Evolutionary conservation across 2,888 invertebrate species (phyloP), one percentile per base, ranked within the genome.

Genomic region (Frankliniella fusca): DNA sequence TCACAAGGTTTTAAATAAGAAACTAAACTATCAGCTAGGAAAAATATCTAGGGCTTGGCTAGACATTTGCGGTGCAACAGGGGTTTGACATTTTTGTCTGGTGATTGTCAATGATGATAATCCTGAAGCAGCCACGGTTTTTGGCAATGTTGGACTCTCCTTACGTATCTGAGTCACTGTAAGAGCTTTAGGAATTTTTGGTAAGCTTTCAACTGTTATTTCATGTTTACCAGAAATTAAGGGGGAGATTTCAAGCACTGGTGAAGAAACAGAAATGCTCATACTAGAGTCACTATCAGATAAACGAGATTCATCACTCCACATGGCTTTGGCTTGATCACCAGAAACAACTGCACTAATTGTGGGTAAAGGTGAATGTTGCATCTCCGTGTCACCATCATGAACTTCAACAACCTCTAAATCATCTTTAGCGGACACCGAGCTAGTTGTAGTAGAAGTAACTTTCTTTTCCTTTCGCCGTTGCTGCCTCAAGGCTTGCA

Each of bases 141-240:
- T 48, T 15, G 28, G 50, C 27, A 65, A 79, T 15, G 80, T 83
- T 18, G 84, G 81, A 49, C 81, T 80, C 18, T 83, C 80, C 85
- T 94, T 94, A 18, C 94, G 94, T 86, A 95, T 94, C 82, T 84
- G 84, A 9, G 85, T 84, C 27, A 95, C 94, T 0, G 95, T 95
- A 85, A 95, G 87, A 2, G 94, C 94, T 87, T 93, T 94, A 49
- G 95, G 95, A 87, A 95, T 94, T 88, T 94, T 94, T 81, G 94
- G 94, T 50, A 88, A 76, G 27, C 27, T 81, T 50, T 81, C 49
- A 12, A 81, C 81, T 10, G 81, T 9, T 50, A 61, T 38, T 49
- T 81, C 28, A n/a, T 50, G 54, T 54, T 50, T 76, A 12, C 23
- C 12, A n/a, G 20, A 18, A 1, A 76, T 12, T 23, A 76, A 27